These are phyloP conservation scores for Popillia japonica DNA, from an alignment of 1,140 invertebrate species.

Conservation along the genomic window DNA sequence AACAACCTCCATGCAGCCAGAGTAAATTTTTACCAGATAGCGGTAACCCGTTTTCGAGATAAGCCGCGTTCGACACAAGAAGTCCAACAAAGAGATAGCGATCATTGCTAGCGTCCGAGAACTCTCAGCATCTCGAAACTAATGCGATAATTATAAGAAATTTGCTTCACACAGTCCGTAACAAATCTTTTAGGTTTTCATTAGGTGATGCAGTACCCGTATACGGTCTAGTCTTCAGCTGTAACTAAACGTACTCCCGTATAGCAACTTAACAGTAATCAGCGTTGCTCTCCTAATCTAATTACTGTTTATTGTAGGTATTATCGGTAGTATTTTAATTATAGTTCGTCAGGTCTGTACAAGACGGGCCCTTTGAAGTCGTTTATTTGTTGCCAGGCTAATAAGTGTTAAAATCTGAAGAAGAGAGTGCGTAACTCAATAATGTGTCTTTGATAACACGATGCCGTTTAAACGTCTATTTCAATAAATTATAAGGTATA, in stretches of 20 bases:
- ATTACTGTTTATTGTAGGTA: slow-evolving; percentile 11
- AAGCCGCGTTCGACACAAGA: not conserved
- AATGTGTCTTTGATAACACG: too few relatives aligned
- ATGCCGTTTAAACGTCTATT: too few relatives aligned
- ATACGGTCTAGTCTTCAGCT: not conserved
- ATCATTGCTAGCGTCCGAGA: not conserved
- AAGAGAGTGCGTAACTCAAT: not conserved
- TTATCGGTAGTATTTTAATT: not conserved
- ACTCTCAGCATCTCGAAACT: not conserved
- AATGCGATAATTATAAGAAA: slow-evolving; percentile 19
- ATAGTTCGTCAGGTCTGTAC: not conserved
- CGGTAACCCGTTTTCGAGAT: slow-evolving; percentile 13
- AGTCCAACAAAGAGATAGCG: not conserved
- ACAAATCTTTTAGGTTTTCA: slow-evolving; percentile 12
- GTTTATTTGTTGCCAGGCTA: not conserved
- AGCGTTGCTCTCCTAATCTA: slow-evolving; percentile 6
- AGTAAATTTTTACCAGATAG: not conserved
- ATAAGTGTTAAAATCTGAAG: not conserved
- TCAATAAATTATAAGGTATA: too few relatives aligned
- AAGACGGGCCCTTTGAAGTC: not conserved
- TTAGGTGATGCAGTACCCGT: not conserved
- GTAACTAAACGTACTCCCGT: not conserved
- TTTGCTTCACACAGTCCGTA: slow-evolving; percentile 13
- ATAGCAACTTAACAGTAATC: not conserved
- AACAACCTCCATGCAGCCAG: not conserved